These are phyloP conservation scores for Esox masquinongy DNA, from an alignment of 2,797 vertebrate species.

Conservation along the genomic window DNA sequence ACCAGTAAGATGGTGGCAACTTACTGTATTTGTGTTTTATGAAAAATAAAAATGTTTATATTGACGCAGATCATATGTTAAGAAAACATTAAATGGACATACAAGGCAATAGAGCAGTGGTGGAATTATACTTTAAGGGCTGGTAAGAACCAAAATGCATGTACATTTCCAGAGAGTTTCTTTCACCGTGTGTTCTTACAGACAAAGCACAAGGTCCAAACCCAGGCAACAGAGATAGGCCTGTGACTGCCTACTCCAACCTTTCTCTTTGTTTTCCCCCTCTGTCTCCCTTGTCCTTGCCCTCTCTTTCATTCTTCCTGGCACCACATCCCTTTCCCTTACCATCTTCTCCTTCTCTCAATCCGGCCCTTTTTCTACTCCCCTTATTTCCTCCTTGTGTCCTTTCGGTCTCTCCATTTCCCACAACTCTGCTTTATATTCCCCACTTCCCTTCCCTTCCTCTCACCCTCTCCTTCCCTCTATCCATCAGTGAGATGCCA, in stretches of 20 bases:
- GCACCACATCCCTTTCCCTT: not conserved
- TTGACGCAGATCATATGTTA: no score
- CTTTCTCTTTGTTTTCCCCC: not conserved
- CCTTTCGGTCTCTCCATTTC: not conserved
- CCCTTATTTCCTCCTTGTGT: not conserved
- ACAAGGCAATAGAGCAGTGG: no score
- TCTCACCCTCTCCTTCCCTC: not conserved
- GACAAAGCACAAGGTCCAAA: not conserved
- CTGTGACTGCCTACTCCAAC: not conserved
- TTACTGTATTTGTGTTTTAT: no score
- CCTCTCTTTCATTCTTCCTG: not conserved
- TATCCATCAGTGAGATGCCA: slow-evolving; percentile 7
- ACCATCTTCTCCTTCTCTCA: not conserved
- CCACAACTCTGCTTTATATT: not conserved
- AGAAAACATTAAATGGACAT: no score
- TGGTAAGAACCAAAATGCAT: not conserved
- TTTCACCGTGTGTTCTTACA: not conserved
- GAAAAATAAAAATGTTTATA: no score
- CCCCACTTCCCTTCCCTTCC: not conserved
- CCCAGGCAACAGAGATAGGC: not conserved
- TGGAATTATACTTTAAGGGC: not conserved
- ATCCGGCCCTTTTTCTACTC: not conserved
- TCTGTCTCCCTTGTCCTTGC: slow-evolving; percentile 13
- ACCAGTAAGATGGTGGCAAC: no score
- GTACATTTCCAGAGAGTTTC: not conserved